Conservation (phyloP, 2,113 vertebrate genomes). For the Ariopsis seemanni region DNA sequence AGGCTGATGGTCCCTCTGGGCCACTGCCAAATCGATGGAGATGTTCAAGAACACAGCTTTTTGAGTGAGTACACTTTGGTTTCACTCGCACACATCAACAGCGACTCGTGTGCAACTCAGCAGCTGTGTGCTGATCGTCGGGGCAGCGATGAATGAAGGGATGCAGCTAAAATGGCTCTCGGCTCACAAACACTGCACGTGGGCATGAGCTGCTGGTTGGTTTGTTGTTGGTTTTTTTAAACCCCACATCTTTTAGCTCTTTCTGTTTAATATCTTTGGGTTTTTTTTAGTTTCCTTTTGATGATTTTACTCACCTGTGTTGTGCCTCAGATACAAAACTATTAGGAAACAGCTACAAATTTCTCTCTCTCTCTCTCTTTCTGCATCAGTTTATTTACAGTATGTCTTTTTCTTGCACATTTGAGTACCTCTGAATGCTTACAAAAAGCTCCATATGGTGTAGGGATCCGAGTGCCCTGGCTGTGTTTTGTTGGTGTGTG, state of each 20-base stretch:
- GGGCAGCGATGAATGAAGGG: not conserved
- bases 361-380: not conserved
- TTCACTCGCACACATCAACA: conserved; percentile 12
- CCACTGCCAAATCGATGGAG: conserved; percentile 22
- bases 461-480: conserved; percentile 47
- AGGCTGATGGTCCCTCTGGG: conserved; percentile 36
- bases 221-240: not conserved
- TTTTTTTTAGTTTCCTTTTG: conserved; percentile 40
- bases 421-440: conserved; percentile 31
- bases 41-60: conserved; percentile 36
- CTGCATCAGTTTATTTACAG: conserved; percentile 8
- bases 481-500: conserved; percentile 41
- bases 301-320: conserved; percentile 63
- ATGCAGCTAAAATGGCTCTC: not conserved
- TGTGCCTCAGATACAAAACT: conserved; percentile 53
- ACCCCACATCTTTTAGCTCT: too few relatives aligned
- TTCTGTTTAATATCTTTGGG: not conserved
- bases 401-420: not conserved
- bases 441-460: conserved; percentile 63
- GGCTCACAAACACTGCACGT: not conserved
- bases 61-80: conserved; percentile 17
- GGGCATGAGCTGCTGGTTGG: not conserved
- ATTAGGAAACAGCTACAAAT: conserved; percentile 59
- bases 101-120: not conserved
- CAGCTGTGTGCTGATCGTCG: conserved; percentile 47